Evolutionary conservation across 2,888 invertebrate genomes (phyloP).

Genomic region (Trileptium ribeirensis): DNA sequence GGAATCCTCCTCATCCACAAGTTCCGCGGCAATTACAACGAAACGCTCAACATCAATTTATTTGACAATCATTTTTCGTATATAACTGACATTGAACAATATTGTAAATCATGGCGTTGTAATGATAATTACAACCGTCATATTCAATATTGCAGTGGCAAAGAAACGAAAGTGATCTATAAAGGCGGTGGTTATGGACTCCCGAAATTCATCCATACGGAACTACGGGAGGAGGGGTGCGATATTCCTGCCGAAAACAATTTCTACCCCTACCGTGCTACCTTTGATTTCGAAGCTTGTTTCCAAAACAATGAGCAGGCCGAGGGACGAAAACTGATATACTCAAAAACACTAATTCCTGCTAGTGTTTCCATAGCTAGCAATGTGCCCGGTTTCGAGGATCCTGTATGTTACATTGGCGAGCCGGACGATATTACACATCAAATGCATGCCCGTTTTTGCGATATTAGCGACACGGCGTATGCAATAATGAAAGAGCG

Average conservation of each 20-base stretch:
- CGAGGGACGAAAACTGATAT: background rate
- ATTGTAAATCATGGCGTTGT: background rate
- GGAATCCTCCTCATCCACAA: background rate
- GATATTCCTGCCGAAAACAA: background rate
- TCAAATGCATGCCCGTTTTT: background rate
- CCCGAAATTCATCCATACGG: background rate
- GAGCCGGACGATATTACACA: background rate
- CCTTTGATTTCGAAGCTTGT: constrained; percentile 9
- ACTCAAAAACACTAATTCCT: background rate
- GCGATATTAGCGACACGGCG: background rate
- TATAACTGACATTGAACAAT: background rate
- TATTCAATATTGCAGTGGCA: background rate
- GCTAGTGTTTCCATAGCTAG: background rate
- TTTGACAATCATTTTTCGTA: background rate
- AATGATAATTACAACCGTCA: background rate
- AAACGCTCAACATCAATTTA: background rate
- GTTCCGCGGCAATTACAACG: background rate
- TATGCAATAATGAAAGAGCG: background rate
- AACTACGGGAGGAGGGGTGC: background rate
- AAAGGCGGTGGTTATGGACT: background rate
- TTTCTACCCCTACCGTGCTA: background rate
- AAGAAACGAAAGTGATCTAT: background rate
- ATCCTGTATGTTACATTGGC: background rate
- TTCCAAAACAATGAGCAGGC: background rate
- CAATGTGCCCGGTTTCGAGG: background rate